phyloP scores from a whole-genome alignment of 2,113 vertebrate genomes.

The Etheostoma cragini region DNA sequence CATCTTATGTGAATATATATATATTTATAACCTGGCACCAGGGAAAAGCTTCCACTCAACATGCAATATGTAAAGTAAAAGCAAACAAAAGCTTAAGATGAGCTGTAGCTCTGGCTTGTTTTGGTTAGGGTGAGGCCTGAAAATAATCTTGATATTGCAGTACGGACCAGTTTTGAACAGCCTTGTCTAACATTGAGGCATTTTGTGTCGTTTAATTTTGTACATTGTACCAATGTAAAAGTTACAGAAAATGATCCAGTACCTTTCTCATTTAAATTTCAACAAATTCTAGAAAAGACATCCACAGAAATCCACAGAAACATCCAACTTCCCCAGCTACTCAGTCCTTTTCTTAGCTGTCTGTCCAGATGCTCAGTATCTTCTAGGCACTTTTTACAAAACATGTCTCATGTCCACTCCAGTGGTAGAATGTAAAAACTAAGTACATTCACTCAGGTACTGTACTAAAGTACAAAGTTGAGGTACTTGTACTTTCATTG shows the following conservation, averaged over 20 bases:
- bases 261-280: too few species aligned
- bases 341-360: too few species aligned
- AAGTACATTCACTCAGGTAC: too few species aligned
- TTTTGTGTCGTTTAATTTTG: not conserved
- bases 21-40: not conserved
- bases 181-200: not conserved
- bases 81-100: too few species aligned
- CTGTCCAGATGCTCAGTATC: too few species aligned
- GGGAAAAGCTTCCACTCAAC: not conserved
- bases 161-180: not conserved
- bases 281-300: not conserved
- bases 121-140: not conserved
- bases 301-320: not conserved
- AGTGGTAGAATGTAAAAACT: too few species aligned
- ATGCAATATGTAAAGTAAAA: not conserved
- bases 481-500: too few species aligned
- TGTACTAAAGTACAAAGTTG: too few species aligned
- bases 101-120: not conserved
- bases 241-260: too few species aligned
- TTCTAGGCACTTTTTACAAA: too few species aligned
- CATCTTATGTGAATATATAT: not conserved
- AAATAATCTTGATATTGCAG: not conserved
- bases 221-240: not conserved
- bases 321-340: not conserved
- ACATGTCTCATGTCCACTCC: too few species aligned